Evolutionary conservation across 2,888 invertebrate genomes (phyloP).

Genomic region (Alloplasta piceator): DNA sequence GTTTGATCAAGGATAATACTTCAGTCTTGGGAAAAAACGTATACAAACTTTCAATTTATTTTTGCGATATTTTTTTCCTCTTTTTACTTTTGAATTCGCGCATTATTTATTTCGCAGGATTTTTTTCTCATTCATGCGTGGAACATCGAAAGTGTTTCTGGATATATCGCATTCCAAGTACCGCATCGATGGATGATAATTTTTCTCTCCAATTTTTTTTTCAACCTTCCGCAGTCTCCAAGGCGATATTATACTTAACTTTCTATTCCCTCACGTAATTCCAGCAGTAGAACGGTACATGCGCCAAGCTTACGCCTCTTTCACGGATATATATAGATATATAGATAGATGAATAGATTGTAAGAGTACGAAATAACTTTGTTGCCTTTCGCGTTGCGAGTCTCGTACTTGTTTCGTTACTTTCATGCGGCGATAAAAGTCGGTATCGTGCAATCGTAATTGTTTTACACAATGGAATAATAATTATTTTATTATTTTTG

Average conservation of each 20-base stretch:
- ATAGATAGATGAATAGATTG: slow-evolving; percentile 31
- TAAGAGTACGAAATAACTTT: slow-evolving; percentile 36
- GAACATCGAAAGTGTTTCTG: not conserved
- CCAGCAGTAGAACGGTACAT: slow-evolving; percentile 55
- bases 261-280: slow-evolving; percentile 74
- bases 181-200: slow-evolving; percentile 24
- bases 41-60: no score
- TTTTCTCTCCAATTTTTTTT: slow-evolving; percentile 37
- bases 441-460: no score
- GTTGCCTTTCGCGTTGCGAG: slow-evolving; percentile 46
- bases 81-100: no score
- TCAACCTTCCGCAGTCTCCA: slow-evolving; percentile 14
- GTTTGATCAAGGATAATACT: not conserved
- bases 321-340: slow-evolving; percentile 34
- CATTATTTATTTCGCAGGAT: not conserved
- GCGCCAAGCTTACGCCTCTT: slow-evolving; percentile 14
- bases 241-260: slow-evolving; percentile 71
- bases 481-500: no score
- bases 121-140: not conserved
- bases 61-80: no score
- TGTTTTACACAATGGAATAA: no score
- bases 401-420: slow-evolving; percentile 4
- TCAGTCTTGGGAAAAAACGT: not conserved
- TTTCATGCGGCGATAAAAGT: not conserved
- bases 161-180: slow-evolving; percentile 20